Base-by-base conservation (phyloP, 92 coral and sea anemone species). In the Heteractis magnifica region DNA sequence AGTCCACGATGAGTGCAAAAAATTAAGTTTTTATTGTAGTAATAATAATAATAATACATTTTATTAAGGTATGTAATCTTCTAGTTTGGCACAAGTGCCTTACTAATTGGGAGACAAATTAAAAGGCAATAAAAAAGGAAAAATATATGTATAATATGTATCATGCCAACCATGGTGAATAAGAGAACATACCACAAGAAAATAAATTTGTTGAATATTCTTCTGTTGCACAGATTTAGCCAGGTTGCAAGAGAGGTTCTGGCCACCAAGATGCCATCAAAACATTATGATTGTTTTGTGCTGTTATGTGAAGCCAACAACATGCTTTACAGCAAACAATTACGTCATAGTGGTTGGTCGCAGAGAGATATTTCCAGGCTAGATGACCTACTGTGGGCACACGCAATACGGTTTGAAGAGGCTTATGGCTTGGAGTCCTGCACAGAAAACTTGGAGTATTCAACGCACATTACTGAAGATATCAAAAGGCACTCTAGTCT, bases 191-290 rank as follows among this genome's bases (percentile, higher is more conserved):
- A n/a, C n/a, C n/a, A n/a, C n/a, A n/a, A n/a, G n/a, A n/a, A n/a
- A n/a, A n/a, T n/a, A n/a, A n/a, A n/a, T n/a, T n/a, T n/a, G n/a
- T n/a, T n/a, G n/a, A n/a, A n/a, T n/a, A n/a, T n/a, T n/a, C n/a
- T n/a, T 53, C 6, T 11, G 11, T 6, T 52, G 23, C 81, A 21
- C 85, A 93, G 97, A 75, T 93, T 88, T 68, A 65, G 89, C 56
- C 70, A 59, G 41, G 88, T 88, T 52, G 92, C 97, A 15, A 84
- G 77, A 14, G 97, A 93, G 65, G 94, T 93, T 1, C 83, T 93
- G 70, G 88, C 91, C 8, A 87, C 84, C 74, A 88, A 59, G 65
- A 87, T 86, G 5, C 92, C 94, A 4, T 93, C 90, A 10, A 78
- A 71, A 53, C 90, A 88, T 0, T 93, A 88, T 88, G 92, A 93